phyloP scores from a whole-genome alignment of 2,797 vertebrate genomes.

The Sebastes flavidus region DNA sequence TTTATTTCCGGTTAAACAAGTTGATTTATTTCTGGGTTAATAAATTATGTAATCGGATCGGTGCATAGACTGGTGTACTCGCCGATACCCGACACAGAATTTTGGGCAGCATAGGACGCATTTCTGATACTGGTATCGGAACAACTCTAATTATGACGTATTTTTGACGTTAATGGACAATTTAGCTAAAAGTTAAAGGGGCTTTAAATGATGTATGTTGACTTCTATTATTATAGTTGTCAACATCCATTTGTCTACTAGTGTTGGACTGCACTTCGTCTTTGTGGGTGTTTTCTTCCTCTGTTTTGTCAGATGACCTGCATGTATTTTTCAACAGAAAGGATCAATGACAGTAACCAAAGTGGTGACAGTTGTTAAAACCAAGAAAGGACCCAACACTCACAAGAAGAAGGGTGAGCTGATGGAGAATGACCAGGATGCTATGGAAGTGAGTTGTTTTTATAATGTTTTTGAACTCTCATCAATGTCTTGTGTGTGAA shows the following conservation, averaged over 20 bases:
- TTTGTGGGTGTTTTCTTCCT: neutral
- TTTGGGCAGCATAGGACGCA: too few species aligned
- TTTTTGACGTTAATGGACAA: neutral
- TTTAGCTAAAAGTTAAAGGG: neutral
- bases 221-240: neutral
- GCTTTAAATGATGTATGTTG: neutral
- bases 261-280: neutral
- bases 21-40: too few species aligned
- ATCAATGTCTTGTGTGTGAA: neutral
- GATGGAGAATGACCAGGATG: constrained; percentile 99
- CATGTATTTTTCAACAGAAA: constrained; percentile 81
- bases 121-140: too few species aligned
- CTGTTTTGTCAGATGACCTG: neutral
- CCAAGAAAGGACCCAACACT: constrained; percentile 90
- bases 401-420: constrained; percentile 98
- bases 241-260: neutral
- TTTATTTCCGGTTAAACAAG: too few species aligned
- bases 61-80: too few species aligned
- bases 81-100: too few species aligned
- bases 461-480: neutral
- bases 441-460: constrained; percentile 90
- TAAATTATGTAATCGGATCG: too few species aligned
- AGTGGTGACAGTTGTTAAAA: constrained; percentile 94
- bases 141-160: too few species aligned
- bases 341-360: constrained; percentile 93